These are phyloP conservation scores for Acronicta alni DNA, from an alignment of 2,888 invertebrate species.

Conservation along the genomic window DNA sequence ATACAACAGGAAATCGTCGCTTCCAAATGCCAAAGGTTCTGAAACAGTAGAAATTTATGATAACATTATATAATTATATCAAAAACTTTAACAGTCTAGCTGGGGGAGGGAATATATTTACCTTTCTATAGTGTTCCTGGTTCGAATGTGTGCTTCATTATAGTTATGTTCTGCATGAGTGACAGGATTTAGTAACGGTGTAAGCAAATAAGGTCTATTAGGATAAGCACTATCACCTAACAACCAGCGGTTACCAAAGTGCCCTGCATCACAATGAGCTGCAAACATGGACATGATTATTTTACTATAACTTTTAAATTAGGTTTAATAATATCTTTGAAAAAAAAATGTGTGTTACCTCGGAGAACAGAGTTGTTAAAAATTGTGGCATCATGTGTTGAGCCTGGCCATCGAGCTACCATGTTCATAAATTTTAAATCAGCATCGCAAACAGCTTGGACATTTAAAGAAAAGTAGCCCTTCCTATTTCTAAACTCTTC, in stretches of 20 bases:
- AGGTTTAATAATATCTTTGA: no score
- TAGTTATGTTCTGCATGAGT: not conserved
- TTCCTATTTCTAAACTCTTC: slow-evolving; percentile 24
- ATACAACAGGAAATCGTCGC: not conserved
- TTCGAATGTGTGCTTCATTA: not conserved
- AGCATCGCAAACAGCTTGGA: slow-evolving; percentile 10
- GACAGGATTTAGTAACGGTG: not conserved
- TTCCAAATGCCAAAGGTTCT: not conserved
- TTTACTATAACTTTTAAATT: not conserved
- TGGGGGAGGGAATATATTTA: not conserved
- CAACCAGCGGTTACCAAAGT: slow-evolving; percentile 5
- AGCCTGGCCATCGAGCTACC: slow-evolving; percentile 40
- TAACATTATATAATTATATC: no score
- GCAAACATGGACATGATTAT: not conserved
- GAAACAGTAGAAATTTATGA: no score
- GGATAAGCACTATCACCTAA: slow-evolving; percentile 5
- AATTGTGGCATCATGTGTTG: slow-evolving; percentile 30
- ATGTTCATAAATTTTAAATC: slow-evolving; percentile 26
- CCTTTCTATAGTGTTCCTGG: not conserved
- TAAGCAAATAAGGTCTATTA: slow-evolving; percentile 12
- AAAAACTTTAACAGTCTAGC: no score
- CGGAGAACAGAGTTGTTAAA: slow-evolving; percentile 17
- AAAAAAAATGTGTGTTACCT: slow-evolving; percentile 1
- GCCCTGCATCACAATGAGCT: slow-evolving; percentile 5
- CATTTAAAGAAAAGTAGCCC: slow-evolving; percentile 13